Conservation (phyloP, 2,113 vertebrate species). For the Phoxinus phoxinus region DNA sequence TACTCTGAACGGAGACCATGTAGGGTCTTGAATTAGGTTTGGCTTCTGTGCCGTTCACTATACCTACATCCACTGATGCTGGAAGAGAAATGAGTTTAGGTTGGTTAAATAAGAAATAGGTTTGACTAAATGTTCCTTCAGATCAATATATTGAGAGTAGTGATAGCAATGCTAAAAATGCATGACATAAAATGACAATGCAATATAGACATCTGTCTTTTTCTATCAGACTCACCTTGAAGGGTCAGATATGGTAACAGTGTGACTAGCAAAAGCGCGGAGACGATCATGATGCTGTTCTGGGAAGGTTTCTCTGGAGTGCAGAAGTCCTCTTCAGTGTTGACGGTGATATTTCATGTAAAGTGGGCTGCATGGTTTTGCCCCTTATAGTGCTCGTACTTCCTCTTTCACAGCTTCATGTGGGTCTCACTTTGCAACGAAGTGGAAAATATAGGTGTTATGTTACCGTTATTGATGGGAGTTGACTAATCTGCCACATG, state of each 20-base stretch:
- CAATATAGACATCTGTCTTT: background rate
- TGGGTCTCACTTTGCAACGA: no score
- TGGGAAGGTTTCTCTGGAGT: background rate
- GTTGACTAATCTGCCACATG: background rate
- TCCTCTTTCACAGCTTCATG: no score
- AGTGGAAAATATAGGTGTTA: no score
- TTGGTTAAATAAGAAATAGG: background rate
- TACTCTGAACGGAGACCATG: slow-evolving; percentile 59
- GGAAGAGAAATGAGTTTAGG: background rate
- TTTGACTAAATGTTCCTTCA: background rate
- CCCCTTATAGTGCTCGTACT: background rate
- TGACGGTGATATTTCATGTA: background rate
- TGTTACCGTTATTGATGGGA: background rate
- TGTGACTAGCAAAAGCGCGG: background rate
- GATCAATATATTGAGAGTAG: background rate
- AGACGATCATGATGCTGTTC: slow-evolving; percentile 10
- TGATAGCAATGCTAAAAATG: background rate
- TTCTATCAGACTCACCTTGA: background rate
- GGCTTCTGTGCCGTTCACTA: slow-evolving; percentile 51
- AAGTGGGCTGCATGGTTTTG: background rate
- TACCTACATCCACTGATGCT: slow-evolving; percentile 34
- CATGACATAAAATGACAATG: background rate
- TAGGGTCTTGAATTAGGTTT: slow-evolving; percentile 56
- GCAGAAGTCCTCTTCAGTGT: background rate
- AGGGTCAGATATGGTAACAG: background rate